These are phyloP conservation scores for Ornithoptera alexandrae DNA, from an alignment of 2,888 invertebrate species.

Conservation along the genomic window DNA sequence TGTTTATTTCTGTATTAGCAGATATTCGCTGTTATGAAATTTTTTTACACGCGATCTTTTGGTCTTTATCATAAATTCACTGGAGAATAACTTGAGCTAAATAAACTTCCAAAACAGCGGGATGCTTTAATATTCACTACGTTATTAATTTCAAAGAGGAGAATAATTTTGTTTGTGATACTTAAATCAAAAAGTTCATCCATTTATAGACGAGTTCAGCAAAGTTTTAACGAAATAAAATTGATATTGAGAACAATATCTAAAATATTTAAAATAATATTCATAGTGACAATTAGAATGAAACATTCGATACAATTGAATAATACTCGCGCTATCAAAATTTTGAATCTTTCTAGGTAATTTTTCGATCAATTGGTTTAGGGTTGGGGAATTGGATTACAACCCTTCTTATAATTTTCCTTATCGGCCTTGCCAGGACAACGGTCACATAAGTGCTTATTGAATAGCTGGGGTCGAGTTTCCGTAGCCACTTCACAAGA, in stretches of 20 bases:
- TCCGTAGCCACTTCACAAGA: slow-evolving; percentile 19
- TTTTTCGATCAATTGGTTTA: neutral
- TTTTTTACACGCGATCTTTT: slow-evolving; percentile 21
- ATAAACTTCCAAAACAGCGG: slow-evolving; percentile 19
- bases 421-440: slow-evolving; percentile 22
- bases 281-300: neutral
- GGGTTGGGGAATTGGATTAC: slow-evolving; percentile 17
- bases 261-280: neutral
- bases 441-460: slow-evolving; percentile 30
- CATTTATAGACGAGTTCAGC: neutral
- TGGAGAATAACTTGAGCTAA: slow-evolving; percentile 23
- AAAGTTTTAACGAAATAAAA: neutral
- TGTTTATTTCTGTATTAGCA: neutral
- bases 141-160: slow-evolving; percentile 4
- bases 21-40: slow-evolving; percentile 21
- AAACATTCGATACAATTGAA: neutral
- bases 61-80: slow-evolving; percentile 26
- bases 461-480: slow-evolving; percentile 25
- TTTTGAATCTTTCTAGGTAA: neutral
- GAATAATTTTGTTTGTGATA: slow-evolving; percentile 2
- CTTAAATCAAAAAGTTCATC: neutral
- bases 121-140: slow-evolving; percentile 17
- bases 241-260: neutral
- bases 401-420: slow-evolving; percentile 21
- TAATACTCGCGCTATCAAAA: neutral